These are phyloP conservation scores for Mythimna pallens DNA, from an alignment of 2,888 invertebrate species.

Conservation along the genomic window DNA sequence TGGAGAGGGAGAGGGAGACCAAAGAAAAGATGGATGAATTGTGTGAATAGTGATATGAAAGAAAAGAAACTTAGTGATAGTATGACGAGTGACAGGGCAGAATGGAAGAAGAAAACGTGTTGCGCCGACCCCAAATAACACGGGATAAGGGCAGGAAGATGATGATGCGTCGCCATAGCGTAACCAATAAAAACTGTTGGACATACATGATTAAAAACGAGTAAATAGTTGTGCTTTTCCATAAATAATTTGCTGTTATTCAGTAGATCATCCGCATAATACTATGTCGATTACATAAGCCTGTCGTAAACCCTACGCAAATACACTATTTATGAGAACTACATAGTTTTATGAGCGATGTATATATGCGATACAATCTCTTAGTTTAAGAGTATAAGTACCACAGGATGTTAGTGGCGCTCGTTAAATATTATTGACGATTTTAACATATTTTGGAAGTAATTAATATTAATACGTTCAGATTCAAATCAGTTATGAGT, in stretches of 20 bases:
- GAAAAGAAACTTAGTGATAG: too few species aligned
- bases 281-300: constrained; percentile 1
- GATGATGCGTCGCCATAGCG: too few species aligned
- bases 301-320: constrained; percentile 4
- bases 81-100: too few species aligned
- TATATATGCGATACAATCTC: constrained; percentile 20
- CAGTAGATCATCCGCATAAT: constrained; percentile 16
- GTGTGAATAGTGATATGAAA: too few species aligned
- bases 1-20: too few species aligned
- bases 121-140: too few species aligned
- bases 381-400: constrained; percentile 1
- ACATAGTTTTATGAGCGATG: constrained; percentile 35
- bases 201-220: too few species aligned
- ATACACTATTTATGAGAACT: constrained; percentile 35
- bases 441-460: constrained; percentile 13
- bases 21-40: too few species aligned
- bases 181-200: not conserved
- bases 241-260: constrained; percentile 19
- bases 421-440: constrained; percentile 32
- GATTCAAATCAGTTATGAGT: too few species aligned
- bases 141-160: too few species aligned
- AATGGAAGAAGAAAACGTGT: too few species aligned
- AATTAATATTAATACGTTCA: constrained; percentile 13
- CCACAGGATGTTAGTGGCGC: constrained; percentile 1
- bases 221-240: constrained; percentile 2